Conservation (phyloP, 2,888 invertebrate species). For the Leptopterna dolabrata region DNA sequence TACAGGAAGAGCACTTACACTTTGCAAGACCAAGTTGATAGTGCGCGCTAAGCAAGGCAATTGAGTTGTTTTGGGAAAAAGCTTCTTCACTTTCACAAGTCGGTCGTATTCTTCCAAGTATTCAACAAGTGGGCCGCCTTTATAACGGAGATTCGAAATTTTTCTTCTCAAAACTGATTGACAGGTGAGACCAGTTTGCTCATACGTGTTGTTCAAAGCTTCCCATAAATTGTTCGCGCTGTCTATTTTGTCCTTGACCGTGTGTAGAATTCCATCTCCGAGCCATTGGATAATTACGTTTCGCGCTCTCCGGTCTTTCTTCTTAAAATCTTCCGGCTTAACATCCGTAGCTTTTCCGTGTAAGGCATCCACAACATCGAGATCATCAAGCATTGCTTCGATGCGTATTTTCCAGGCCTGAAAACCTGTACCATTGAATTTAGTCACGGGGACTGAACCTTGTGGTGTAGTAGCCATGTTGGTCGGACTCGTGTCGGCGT, state of each 20-base stretch:
- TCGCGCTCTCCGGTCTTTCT: conserved; percentile 14
- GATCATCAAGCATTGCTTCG: conserved; percentile 5
- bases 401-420: conserved; percentile 14
- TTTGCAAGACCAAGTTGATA: no score
- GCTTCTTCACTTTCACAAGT: no score
- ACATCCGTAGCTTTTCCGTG: neutral
- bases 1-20: no score
- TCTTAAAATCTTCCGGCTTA: neutral
- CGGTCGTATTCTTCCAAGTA: neutral
- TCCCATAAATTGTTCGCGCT: neutral
- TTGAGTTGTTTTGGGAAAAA: no score
- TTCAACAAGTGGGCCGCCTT: neutral
- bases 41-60: no score
- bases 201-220: neutral
- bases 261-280: neutral
- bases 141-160: neutral
- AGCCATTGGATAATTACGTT: neutral
- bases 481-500: neutral
- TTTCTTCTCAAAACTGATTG: neutral
- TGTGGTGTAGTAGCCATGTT: neutral
- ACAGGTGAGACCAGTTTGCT: neutral
- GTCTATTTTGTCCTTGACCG: neutral
- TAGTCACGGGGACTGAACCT: neutral
- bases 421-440: neutral
- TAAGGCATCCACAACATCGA: neutral